These are phyloP conservation scores for Holothuria scabra DNA, from an alignment of 53 echinoderm and acorn worm genomes.

Conservation along the genomic window DNA sequence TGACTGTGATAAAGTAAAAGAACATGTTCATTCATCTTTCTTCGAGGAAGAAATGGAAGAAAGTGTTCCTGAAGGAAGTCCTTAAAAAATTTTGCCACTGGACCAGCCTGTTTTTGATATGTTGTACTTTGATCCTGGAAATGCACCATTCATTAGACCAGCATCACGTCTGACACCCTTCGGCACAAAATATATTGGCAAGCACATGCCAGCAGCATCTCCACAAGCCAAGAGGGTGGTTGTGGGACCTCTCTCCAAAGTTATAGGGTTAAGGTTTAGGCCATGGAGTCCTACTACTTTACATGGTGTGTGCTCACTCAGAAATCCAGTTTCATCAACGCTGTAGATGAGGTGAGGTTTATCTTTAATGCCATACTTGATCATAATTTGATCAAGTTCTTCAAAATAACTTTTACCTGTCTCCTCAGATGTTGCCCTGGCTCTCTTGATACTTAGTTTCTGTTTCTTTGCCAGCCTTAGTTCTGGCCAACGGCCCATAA, in stretches of 20 bases:
- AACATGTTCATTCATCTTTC: background rate
- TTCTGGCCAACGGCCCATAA: background rate
- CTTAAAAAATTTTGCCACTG: background rate
- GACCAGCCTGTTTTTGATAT: background rate
- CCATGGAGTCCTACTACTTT: too few species aligned
- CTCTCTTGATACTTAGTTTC: background rate
- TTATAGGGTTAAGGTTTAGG: background rate
- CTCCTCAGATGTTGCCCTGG: too few species aligned
- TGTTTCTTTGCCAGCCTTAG: background rate
- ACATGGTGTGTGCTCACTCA: too few species aligned
- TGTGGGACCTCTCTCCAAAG: background rate
- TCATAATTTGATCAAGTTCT: background rate
- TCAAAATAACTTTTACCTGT: background rate
- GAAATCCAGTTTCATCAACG: background rate
- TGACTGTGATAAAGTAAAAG: background rate
- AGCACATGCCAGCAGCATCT: background rate
- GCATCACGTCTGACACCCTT: background rate
- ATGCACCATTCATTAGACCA: background rate
- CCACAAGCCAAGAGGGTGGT: background rate
- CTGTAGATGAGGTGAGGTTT: background rate
- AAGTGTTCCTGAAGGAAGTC: background rate
- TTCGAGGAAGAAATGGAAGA: background rate
- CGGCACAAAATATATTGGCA: background rate
- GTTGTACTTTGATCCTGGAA: too few species aligned
- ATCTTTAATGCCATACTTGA: background rate